phyloP scores from a whole-genome alignment of 2,888 invertebrate genomes.

The Chymomyza procnemis region DNA sequence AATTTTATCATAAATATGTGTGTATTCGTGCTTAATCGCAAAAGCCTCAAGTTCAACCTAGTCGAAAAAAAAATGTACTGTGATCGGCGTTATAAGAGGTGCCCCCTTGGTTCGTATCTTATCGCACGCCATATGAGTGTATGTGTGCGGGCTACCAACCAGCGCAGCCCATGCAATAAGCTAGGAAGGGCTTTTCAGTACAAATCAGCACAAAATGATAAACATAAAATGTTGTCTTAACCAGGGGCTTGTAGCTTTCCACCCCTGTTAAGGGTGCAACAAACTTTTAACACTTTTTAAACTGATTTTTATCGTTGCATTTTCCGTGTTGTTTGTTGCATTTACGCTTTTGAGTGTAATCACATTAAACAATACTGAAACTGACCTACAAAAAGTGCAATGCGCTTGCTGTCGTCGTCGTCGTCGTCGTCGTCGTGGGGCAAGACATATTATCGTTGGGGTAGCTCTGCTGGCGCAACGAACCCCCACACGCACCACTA shows the following conservation, averaged over 20 bases:
- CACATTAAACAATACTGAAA: slow-evolving; percentile 56
- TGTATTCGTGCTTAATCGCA: neutral
- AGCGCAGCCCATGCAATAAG: neutral
- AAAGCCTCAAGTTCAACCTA: neutral
- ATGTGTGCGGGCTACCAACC: neutral
- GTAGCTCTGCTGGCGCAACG: neutral
- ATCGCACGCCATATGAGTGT: neutral
- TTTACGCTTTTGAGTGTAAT: slow-evolving; percentile 52
- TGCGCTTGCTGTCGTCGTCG: slow-evolving; percentile 33
- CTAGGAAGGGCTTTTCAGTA: neutral
- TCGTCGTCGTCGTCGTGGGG: neutral
- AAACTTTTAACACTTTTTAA: slow-evolving; percentile 46
- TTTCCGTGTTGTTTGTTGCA: slow-evolving; percentile 22
- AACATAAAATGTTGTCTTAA: neutral
- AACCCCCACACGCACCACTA: neutral
- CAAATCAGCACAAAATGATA: neutral
- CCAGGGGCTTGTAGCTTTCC: neutral
- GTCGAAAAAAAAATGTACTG: neutral
- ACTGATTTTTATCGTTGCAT: slow-evolving; percentile 50
- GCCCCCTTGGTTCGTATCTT: neutral
- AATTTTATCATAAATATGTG: neutral
- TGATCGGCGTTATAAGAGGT: neutral
- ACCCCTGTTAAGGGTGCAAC: slow-evolving; percentile 39
- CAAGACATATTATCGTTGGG: neutral
- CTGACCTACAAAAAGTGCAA: slow-evolving; percentile 69